Percentiles rank a stretch among this genome's conserved stretches.
These are phyloP conservation scores for Podarcis muralis DNA, from an alignment of 2,113 vertebrate species.

Conservation along the genomic window DNA sequence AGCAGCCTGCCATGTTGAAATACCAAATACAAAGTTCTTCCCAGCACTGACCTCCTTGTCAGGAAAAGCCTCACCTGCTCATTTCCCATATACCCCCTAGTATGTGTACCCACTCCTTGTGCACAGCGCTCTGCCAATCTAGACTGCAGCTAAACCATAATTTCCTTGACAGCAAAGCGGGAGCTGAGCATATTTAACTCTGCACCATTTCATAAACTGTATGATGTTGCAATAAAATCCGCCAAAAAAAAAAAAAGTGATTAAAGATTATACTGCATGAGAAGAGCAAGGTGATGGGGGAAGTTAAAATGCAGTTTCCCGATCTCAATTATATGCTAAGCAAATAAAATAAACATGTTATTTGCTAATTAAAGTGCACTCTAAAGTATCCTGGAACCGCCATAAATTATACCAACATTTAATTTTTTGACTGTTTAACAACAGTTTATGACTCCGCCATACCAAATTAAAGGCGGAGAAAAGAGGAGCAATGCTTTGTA, in stretches of 20 bases:
- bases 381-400: conserved; percentile 70
- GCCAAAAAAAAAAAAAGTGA: conserved; percentile 79
- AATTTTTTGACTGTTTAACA: conserved; percentile 77
- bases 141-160: conserved; percentile 64
- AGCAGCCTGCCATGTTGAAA: neutral
- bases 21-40: neutral
- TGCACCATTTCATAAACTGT: conserved; percentile 65
- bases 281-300: conserved; percentile 72
- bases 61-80: neutral
- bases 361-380: conserved; percentile 80
- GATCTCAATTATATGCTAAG: conserved; percentile 75
- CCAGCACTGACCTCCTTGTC: neutral
- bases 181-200: conserved; percentile 73
- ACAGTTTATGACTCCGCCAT: conserved; percentile 68
- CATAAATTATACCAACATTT: conserved; percentile 77
- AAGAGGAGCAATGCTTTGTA: conserved; percentile 54
- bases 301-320: conserved; percentile 71
- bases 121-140: conserved; percentile 39
- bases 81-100: neutral
- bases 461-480: conserved; percentile 65
- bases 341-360: conserved; percentile 79
- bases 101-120: conserved; percentile 50
- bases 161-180: conserved; percentile 73
- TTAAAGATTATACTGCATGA: conserved; percentile 77
- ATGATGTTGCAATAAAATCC: conserved; percentile 78